Evolutionary conservation across 2,888 invertebrate genomes (phyloP).

Genomic region (Nowickia ferox): DNA sequence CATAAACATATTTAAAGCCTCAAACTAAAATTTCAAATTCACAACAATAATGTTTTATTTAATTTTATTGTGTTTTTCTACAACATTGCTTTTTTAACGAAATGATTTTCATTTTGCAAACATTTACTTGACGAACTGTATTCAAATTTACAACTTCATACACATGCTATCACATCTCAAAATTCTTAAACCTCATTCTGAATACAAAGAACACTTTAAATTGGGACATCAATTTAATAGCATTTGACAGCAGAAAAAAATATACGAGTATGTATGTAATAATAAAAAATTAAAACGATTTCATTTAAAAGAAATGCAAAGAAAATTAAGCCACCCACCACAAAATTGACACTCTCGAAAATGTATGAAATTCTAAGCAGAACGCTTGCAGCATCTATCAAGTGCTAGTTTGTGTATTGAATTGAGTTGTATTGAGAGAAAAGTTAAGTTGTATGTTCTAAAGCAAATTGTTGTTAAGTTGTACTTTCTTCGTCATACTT

Average conservation of each 20-base stretch:
- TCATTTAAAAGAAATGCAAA: conserved; percentile 25
- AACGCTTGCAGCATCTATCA: conserved; percentile 46
- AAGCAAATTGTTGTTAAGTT: conserved; percentile 47
- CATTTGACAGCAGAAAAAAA: not conserved
- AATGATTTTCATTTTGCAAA: not conserved
- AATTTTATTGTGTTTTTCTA: too few species aligned
- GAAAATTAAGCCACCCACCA: conserved; percentile 36
- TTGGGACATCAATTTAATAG: conserved; percentile 26
- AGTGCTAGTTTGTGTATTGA: conserved; percentile 51
- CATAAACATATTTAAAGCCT: too few species aligned
- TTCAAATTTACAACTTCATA: too few species aligned
- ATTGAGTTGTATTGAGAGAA: conserved; percentile 46
- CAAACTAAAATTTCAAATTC: too few species aligned
- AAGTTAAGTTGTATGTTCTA: conserved; percentile 36
- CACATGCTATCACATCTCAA: not conserved
- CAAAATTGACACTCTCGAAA: conserved; percentile 50
- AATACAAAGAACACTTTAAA: conserved; percentile 52
- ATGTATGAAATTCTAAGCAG: conserved; percentile 54
- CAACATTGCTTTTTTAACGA: too few species aligned
- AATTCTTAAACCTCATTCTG: conserved; percentile 50
- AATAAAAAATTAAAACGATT: conserved; percentile 48
- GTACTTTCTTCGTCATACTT: conserved; percentile 40
- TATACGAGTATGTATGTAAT: not conserved
- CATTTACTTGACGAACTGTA: not conserved
- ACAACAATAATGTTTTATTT: too few species aligned